phyloP scores from a whole-genome alignment of 2,888 invertebrate genomes.

The Andrena bicolor region DNA sequence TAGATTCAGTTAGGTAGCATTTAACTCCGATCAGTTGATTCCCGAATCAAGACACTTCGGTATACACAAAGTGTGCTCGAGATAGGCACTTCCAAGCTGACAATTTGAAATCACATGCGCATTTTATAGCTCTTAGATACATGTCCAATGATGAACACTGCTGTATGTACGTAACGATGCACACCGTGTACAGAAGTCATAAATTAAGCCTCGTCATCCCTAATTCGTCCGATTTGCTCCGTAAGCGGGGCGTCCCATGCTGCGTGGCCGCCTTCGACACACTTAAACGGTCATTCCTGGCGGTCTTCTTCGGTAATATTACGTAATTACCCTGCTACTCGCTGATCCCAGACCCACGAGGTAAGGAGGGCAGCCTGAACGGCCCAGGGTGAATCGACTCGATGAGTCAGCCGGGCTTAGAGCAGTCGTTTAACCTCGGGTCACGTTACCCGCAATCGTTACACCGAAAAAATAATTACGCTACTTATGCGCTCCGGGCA shows the following conservation, averaged over 20 bases:
- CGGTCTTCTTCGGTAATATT: constrained; percentile 50
- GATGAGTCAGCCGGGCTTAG: constrained; percentile 39
- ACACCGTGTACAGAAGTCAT: constrained; percentile 24
- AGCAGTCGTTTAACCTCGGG: constrained; percentile 52
- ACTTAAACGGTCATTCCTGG: constrained; percentile 52
- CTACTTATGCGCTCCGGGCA: constrained; percentile 19
- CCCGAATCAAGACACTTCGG: no score
- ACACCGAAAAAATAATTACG: constrained; percentile 66
- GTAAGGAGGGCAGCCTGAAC: constrained; percentile 24
- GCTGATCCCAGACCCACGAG: constrained; percentile 27
- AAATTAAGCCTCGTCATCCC: constrained; percentile 48
- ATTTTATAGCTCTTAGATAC: no score
- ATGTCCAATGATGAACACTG: not conserved
- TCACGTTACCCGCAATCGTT: constrained; percentile 57
- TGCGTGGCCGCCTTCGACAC: constrained; percentile 28
- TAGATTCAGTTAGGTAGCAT: no score
- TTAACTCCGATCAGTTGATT: no score
- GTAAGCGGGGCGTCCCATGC: constrained; percentile 20
- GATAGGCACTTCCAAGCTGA: no score
- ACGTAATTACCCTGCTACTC: constrained; percentile 48
- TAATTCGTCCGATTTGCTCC: constrained; percentile 53
- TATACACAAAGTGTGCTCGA: no score
- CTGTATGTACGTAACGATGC: constrained; percentile 7
- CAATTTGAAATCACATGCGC: no score
- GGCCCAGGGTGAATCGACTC: constrained; percentile 17